A percentile compares a stretch with the other conserved stretches of the same genome.
phyloP scores from a whole-genome alignment of 2,888 invertebrate genomes.

The Ypsolopha sequella region DNA sequence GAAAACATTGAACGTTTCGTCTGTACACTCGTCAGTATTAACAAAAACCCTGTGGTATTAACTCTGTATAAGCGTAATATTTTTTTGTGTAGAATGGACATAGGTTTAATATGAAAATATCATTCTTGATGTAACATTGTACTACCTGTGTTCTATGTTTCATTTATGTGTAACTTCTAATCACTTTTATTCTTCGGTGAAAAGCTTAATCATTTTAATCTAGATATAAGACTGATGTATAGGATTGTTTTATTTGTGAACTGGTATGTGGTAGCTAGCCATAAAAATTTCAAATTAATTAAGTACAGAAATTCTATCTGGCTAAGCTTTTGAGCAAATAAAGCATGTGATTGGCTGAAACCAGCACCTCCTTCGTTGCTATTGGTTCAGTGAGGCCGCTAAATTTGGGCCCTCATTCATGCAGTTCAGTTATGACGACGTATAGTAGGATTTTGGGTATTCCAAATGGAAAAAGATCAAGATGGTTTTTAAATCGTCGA shows the following conservation, averaged over 20 bases:
- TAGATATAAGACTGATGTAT: conserved; percentile 65
- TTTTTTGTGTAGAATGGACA: conserved; percentile 44
- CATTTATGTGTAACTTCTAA: conserved; percentile 16
- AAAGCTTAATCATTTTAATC: conserved; percentile 24
- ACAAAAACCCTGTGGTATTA: conserved; percentile 52
- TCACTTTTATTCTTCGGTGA: conserved; percentile 5
- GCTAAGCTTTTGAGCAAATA: too few species aligned
- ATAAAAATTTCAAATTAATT: too few species aligned
- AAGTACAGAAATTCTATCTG: too few species aligned
- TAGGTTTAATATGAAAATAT: conserved; percentile 43
- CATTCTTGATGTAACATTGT: conserved; percentile 35
- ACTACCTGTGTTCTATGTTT: conserved; percentile 24
- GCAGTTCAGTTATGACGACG: too few species aligned
- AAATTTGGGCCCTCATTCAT: too few species aligned
- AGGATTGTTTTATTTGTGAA: conserved; percentile 27
- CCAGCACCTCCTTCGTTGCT: too few species aligned
- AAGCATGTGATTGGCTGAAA: too few species aligned
- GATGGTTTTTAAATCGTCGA: too few species aligned
- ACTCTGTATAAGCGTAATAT: conserved; percentile 33
- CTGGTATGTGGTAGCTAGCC: too few species aligned
- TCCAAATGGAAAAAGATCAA: too few species aligned
- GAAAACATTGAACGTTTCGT: conserved; percentile 33
- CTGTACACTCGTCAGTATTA: conserved; percentile 58
- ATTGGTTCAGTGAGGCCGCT: too few species aligned
- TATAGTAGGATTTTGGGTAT: too few species aligned